phyloP scores from a whole-genome alignment of 2,113 vertebrate species.

The Micronycteris hirsuta region DNA sequence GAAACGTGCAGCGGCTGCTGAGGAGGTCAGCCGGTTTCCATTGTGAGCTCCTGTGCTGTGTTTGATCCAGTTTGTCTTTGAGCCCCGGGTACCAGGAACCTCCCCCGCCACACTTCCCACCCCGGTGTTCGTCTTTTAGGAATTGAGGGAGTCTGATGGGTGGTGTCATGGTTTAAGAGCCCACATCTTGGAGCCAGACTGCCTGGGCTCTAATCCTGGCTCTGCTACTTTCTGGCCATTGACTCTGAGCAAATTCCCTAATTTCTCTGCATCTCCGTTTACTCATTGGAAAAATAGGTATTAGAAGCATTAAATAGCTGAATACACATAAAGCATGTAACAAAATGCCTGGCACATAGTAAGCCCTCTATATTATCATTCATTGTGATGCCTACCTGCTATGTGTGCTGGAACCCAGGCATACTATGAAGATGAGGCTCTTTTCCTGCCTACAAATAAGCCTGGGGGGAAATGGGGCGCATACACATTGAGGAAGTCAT shows the following conservation, averaged over 20 bases:
- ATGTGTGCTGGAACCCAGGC: too few species aligned
- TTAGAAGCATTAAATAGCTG: not conserved
- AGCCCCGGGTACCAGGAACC: not conserved
- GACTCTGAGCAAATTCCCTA: not conserved
- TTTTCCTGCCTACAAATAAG: not conserved
- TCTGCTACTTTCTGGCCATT: not conserved
- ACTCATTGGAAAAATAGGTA: not conserved
- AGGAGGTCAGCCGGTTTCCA: not conserved
- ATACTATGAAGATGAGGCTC: not conserved
- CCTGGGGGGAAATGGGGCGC: not conserved
- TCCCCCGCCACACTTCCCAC: too few species aligned
- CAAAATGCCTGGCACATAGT: not conserved
- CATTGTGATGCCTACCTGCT: too few species aligned
- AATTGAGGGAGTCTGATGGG: not conserved
- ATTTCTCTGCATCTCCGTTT: not conserved
- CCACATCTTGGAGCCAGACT: not conserved
- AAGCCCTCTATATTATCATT: not conserved
- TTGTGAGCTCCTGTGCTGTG: not conserved
- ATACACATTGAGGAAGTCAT: not conserved
- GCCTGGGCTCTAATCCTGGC: not conserved
- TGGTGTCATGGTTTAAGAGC: not conserved
- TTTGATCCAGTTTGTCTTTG: not conserved
- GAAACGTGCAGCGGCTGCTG: not conserved
- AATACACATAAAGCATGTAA: not conserved
- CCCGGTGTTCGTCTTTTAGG: not conserved